These are phyloP conservation scores for Lithobates sylvaticus DNA, from an alignment of 2,797 vertebrate genomes.

Conservation along the genomic window DNA sequence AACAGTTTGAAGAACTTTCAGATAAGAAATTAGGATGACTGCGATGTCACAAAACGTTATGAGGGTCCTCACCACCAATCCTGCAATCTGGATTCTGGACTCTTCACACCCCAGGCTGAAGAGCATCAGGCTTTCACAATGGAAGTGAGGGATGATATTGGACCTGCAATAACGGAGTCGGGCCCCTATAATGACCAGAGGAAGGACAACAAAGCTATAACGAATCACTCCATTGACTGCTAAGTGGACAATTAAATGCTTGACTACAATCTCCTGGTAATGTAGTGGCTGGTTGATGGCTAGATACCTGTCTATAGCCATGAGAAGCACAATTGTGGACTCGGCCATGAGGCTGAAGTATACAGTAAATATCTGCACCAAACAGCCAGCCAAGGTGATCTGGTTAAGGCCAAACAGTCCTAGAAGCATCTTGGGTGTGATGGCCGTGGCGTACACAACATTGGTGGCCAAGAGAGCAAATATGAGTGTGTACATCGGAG, in stretches of 20 bases:
- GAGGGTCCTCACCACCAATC: constrained; percentile 29
- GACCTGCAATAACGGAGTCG: constrained; percentile 41
- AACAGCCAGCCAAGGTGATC: constrained; percentile 59
- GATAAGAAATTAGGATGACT: constrained; percentile 62
- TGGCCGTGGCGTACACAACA: constrained; percentile 57
- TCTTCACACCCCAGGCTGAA: constrained; percentile 66
- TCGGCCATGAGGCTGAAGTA: constrained; percentile 55
- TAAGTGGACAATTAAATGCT: constrained; percentile 36
- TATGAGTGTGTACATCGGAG: constrained; percentile 61
- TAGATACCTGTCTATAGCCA: constrained; percentile 63
- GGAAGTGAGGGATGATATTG: constrained; percentile 31
- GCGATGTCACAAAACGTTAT: constrained; percentile 58
- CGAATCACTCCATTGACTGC: constrained; percentile 20
- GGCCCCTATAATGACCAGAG: constrained; percentile 58
- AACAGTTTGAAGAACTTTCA: constrained; percentile 49
- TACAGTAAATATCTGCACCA: constrained; percentile 67
- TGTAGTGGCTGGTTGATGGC: constrained; percentile 62
- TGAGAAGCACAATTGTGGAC: constrained; percentile 62
- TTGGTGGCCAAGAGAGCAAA: constrained; percentile 58
- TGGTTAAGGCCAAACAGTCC: constrained; percentile 45
- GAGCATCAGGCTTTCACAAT: constrained; percentile 64
- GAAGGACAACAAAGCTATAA: not conserved
- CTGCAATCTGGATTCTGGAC: constrained; percentile 58
- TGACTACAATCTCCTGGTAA: constrained; percentile 56
- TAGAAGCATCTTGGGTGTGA: constrained; percentile 59